Percentiles rank a stretch among this genome's conserved stretches.
Evolutionary conservation across 2,888 invertebrate genomes (phyloP).

Genomic region (Tipula lateralis): DNA sequence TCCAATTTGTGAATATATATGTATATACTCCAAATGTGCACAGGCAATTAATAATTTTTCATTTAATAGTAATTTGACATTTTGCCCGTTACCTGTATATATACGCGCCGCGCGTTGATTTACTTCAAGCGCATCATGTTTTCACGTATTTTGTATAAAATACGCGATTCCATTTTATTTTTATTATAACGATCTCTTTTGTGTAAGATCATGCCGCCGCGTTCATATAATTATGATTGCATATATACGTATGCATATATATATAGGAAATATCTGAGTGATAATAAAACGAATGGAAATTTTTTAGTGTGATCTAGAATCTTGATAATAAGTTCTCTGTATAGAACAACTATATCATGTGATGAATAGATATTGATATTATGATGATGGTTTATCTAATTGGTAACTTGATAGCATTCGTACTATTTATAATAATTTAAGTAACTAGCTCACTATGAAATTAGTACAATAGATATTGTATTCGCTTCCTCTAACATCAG

Average conservation of each 20-base stretch:
- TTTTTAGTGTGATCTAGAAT: no score
- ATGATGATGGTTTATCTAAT: no score
- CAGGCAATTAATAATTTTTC: background rate
- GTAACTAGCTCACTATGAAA: no score
- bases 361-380: no score
- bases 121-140: background rate
- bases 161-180: background rate
- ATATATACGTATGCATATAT: background rate
- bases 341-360: no score
- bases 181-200: background rate
- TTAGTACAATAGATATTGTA: no score
- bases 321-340: no score
- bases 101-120: background rate
- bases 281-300: background rate
- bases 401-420: no score
- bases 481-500: no score
- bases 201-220: background rate
- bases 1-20: background rate
- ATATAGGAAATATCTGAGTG: background rate
- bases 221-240: background rate
- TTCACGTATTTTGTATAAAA: background rate
- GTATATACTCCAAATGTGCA: background rate
- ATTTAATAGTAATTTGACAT: background rate
- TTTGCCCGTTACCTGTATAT: background rate
- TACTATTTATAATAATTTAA: no score